Evolutionary conservation across 2,888 invertebrate species (phyloP).

Genomic region (Byasa hedistus): DNA sequence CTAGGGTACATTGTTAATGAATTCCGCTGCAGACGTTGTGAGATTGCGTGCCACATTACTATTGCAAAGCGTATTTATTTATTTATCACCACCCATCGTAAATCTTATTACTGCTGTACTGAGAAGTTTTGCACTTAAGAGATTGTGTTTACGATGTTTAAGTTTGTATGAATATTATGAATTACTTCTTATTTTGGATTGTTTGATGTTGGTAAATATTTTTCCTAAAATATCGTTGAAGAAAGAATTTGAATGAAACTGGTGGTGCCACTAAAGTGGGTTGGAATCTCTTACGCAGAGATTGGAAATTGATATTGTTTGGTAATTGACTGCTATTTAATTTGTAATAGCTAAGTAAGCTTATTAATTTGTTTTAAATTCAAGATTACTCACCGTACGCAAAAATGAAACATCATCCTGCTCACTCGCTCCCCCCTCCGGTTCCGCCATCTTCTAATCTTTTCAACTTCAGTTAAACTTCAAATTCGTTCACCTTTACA

Average conservation of each 20-base stretch:
- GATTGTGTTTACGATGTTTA: not conserved
- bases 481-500: slow-evolving; percentile 39
- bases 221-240: not conserved
- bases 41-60: slow-evolving; percentile 18
- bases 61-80: slow-evolving; percentile 15
- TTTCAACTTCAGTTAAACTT: slow-evolving; percentile 47
- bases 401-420: slow-evolving; percentile 99
- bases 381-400: slow-evolving; percentile 91
- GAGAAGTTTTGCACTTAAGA: not conserved
- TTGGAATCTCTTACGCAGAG: too few relatives aligned
- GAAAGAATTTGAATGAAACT: too few relatives aligned
- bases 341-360: not conserved
- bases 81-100: not conserved
- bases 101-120: slow-evolving; percentile 1
- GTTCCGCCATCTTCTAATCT: slow-evolving; percentile 88
- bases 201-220: not conserved
- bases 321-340: too few relatives aligned
- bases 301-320: too few relatives aligned
- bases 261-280: too few relatives aligned
- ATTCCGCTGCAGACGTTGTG: slow-evolving; percentile 10
- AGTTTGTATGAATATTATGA: not conserved
- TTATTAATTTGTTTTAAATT: not conserved
- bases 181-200: not conserved
- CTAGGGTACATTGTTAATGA: slow-evolving; percentile 18
- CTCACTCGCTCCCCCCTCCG: slow-evolving; percentile 95